phyloP scores from a whole-genome alignment of 2,888 invertebrate species.

The Adelphocoris suturalis region DNA sequence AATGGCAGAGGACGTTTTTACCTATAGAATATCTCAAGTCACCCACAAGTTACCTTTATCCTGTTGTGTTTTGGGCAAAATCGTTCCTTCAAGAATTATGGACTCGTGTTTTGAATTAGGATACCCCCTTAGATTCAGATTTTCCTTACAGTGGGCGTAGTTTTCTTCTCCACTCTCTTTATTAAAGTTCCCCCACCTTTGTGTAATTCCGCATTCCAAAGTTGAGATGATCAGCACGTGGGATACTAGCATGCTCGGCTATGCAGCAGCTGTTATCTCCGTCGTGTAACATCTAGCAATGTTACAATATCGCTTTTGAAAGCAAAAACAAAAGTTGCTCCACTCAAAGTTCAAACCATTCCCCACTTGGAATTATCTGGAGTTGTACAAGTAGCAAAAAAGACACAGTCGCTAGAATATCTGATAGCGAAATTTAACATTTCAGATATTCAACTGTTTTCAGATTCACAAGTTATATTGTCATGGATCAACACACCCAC shows the following conservation, averaged over 20 bases:
- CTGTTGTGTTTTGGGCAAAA: slow-evolving; percentile 36
- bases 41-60: not conserved
- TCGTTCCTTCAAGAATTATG: not conserved
- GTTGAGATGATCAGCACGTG: not conserved
- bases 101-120: slow-evolving; percentile 4
- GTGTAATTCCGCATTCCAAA: not conserved
- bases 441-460: slow-evolving; percentile 14
- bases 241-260: not conserved
- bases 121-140: slow-evolving; percentile 1
- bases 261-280: slow-evolving; percentile 34
- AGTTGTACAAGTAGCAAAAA: slow-evolving; percentile 2
- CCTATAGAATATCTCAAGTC: slow-evolving; percentile 23
- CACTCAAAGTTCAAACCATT: slow-evolving; percentile 36
- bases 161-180: not conserved
- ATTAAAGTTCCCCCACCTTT: not conserved
- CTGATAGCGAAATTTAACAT: not conserved
- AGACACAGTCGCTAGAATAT: not conserved
- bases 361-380: slow-evolving; percentile 46
- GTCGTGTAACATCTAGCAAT: not conserved
- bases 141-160: slow-evolving; percentile 62
- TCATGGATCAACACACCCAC: slow-evolving; percentile 27
- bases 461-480: slow-evolving; percentile 33
- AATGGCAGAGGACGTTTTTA: not conserved
- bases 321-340: slow-evolving; percentile 61
- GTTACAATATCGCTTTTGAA: slow-evolving; percentile 1